Evolutionary conservation across 2,113 vertebrate species (phyloP).

Genomic region (Pogonocichla stellata): DNA sequence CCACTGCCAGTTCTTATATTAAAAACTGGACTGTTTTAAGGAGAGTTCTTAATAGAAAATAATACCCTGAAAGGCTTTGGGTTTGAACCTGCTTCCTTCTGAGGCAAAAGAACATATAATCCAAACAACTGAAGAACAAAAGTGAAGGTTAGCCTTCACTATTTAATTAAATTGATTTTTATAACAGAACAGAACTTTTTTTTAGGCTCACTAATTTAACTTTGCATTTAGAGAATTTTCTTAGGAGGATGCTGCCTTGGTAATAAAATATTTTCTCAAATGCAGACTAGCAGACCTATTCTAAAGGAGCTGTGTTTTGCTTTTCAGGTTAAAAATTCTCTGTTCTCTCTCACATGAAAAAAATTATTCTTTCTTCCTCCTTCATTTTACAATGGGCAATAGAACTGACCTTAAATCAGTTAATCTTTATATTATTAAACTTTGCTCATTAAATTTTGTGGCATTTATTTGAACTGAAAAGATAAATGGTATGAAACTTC

Average conservation of each 20-base stretch:
- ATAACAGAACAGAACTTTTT: background rate
- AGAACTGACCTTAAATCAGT: background rate
- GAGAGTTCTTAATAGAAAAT: background rate
- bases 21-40: background rate
- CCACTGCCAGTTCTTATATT: background rate
- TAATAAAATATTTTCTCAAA: background rate
- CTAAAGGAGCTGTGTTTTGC: background rate
- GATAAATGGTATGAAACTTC: background rate
- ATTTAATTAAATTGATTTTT: background rate
- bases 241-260: background rate
- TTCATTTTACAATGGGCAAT: background rate
- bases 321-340: conserved; percentile 17
- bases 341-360: background rate
- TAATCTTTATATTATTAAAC: background rate
- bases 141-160: background rate
- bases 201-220: background rate
- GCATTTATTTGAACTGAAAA: conserved; percentile 30
- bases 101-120: background rate
- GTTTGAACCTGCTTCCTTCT: background rate
- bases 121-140: background rate
- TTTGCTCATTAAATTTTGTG: conserved; percentile 29
- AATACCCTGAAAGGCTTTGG: background rate
- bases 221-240: background rate
- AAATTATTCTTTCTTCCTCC: background rate
- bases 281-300: background rate